Evolutionary conservation across 2,888 invertebrate genomes (phyloP).

Genomic region (Heliconius sara): DNA sequence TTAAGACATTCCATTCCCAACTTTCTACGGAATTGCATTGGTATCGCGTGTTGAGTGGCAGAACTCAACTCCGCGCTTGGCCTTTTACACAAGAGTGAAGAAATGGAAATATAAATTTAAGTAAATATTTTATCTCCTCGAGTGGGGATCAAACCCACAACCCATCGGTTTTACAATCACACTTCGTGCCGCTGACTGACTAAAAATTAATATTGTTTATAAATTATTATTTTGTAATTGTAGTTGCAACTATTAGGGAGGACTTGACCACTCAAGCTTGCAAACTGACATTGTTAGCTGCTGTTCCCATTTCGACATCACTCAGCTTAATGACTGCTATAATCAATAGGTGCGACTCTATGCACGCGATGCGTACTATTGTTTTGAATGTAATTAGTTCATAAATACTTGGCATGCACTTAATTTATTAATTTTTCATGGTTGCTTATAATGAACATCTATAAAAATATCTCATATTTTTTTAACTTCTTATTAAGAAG

Average conservation of each 20-base stretch:
- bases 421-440: conserved; percentile 6
- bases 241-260: neutral
- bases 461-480: conserved; percentile 7
- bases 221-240: neutral
- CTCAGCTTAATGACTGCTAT: conserved; percentile 76
- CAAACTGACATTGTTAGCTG: conserved; percentile 59
- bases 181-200: too few relatives aligned
- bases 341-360: conserved; percentile 58
- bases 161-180: too few relatives aligned
- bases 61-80: too few relatives aligned
- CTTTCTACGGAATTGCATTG: too few relatives aligned
- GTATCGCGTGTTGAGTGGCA: too few relatives aligned
- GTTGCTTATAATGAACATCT: neutral
- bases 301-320: conserved; percentile 77
- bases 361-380: conserved; percentile 62
- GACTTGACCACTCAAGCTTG: conserved; percentile 26
- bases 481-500: neutral
- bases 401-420: conserved; percentile 17
- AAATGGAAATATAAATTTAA: too few relatives aligned
- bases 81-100: too few relatives aligned
- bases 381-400: conserved; percentile 38
- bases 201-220: neutral
- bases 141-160: too few relatives aligned
- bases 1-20: too few relatives aligned
- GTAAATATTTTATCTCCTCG: too few relatives aligned